Conservation (phyloP, 1,140 invertebrate species). For the Formica selysi region DNA sequence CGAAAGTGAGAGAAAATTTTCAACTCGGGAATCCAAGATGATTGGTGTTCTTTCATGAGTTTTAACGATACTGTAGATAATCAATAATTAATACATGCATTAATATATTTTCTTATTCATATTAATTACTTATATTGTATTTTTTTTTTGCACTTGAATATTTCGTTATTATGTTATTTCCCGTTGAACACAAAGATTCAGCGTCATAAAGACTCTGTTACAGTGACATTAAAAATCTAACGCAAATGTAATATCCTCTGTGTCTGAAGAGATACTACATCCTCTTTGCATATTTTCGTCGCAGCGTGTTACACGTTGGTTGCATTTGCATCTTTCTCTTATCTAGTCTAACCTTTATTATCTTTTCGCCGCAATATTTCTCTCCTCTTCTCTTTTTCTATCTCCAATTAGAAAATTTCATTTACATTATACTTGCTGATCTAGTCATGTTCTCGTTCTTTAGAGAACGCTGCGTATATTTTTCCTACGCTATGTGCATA, state of each 20-base stretch:
- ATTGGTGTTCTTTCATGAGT: neutral
- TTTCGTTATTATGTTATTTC: neutral
- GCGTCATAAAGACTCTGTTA: neutral
- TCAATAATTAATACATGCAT: too few species aligned
- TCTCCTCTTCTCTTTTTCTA: neutral
- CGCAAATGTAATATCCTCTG: too few species aligned
- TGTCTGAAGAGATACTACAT: slow-evolving; percentile 1
- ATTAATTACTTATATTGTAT: neutral
- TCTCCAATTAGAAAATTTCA: slow-evolving; percentile 40
- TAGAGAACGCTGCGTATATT: slow-evolving; percentile 5
- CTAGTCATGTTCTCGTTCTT: slow-evolving; percentile 17
- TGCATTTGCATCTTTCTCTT: slow-evolving; percentile 7
- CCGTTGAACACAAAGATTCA: neutral
- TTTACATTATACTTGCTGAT: slow-evolving; percentile 52
- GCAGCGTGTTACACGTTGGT: neutral
- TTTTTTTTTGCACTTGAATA: neutral
- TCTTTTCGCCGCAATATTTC: slow-evolving; percentile 12
- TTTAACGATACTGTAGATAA: too few species aligned
- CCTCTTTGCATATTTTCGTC: neutral
- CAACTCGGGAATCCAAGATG: neutral
- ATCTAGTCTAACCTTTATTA: slow-evolving; percentile 21
- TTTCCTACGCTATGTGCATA: neutral
- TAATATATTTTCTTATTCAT: too few species aligned
- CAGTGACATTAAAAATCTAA: slow-evolving; percentile 9
- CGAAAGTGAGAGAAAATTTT: too few species aligned